Evolutionary conservation across 2,888 invertebrate species (phyloP).

Genomic region (Callinectes sapidus): DNA sequence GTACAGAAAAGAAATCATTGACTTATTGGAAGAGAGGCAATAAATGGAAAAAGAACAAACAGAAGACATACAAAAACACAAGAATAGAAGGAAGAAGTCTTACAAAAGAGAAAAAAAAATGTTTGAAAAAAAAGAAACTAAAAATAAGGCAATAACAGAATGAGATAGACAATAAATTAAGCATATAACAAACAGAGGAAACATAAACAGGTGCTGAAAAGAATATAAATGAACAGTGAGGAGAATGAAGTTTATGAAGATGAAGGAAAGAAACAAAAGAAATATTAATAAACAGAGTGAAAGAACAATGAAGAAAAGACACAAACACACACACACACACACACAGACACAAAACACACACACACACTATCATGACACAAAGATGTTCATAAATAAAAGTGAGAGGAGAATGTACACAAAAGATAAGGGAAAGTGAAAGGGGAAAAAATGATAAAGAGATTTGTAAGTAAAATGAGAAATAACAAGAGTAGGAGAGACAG

Average conservation of each 20-base stretch:
- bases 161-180: neutral
- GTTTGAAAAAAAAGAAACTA: neutral
- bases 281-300: neutral
- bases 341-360: constrained; percentile 19
- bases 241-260: neutral
- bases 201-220: neutral
- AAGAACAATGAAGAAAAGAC: neutral
- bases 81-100: neutral
- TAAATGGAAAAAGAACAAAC: too few relatives aligned
- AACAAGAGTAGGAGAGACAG: neutral
- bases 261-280: neutral
- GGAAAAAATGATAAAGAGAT: neutral
- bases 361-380: neutral
- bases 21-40: too few relatives aligned
- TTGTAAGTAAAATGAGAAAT: neutral
- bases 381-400: neutral
- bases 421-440: neutral
- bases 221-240: neutral
- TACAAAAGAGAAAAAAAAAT: neutral
- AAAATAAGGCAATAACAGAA: neutral
- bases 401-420: neutral
- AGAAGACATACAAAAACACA: neutral
- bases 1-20: too few relatives aligned
- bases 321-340: constrained; percentile 24
- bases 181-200: neutral